Percentiles rank a stretch among this genome's conserved stretches.
These are phyloP conservation scores for Epicauta chinensis DNA, from an alignment of 1,140 invertebrate genomes.

Conservation along the genomic window DNA sequence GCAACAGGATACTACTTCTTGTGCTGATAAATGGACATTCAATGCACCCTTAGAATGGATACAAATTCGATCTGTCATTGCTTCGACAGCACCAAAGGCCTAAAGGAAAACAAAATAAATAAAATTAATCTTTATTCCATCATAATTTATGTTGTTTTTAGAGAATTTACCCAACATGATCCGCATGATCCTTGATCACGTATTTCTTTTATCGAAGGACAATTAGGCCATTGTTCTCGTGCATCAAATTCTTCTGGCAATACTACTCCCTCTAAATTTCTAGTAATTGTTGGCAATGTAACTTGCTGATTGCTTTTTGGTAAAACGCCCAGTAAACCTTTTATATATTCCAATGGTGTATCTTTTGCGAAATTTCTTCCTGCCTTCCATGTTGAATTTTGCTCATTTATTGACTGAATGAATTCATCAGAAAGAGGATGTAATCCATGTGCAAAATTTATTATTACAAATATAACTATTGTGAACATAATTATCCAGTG, in stretches of 20 bases:
- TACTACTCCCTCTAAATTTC: slow-evolving; percentile 39
- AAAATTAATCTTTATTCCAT: too few relatives aligned
- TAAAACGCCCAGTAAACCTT: slow-evolving; percentile 63
- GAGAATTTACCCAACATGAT: slow-evolving; percentile 65
- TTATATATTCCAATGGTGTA: slow-evolving; percentile 53
- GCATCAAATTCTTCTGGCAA: slow-evolving; percentile 77
- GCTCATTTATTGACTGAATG: slow-evolving; percentile 55
- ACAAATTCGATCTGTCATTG: too few relatives aligned
- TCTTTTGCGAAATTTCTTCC: slow-evolving; percentile 62
- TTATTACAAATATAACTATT: too few relatives aligned
- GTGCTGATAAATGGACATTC: too few relatives aligned
- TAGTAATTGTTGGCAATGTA: slow-evolving; percentile 38
- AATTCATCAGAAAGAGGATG: slow-evolving; percentile 54
- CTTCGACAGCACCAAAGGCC: too few relatives aligned
- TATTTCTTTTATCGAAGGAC: slow-evolving; percentile 73
- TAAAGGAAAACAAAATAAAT: too few relatives aligned
- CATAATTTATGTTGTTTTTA: too few relatives aligned
- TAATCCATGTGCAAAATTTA: too few relatives aligned
- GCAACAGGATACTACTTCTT: too few relatives aligned
- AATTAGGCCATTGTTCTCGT: slow-evolving; percentile 73
- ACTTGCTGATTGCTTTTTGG: slow-evolving; percentile 43
- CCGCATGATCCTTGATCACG: slow-evolving; percentile 70
- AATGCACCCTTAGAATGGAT: too few relatives aligned
- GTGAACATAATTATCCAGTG: too few relatives aligned
- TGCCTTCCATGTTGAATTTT: slow-evolving; percentile 62